A percentile compares a stretch with the other conserved stretches of the same genome.
These are phyloP conservation scores for Coptodon rendalli DNA, from an alignment of 2,113 vertebrate genomes.

Conservation along the genomic window DNA sequence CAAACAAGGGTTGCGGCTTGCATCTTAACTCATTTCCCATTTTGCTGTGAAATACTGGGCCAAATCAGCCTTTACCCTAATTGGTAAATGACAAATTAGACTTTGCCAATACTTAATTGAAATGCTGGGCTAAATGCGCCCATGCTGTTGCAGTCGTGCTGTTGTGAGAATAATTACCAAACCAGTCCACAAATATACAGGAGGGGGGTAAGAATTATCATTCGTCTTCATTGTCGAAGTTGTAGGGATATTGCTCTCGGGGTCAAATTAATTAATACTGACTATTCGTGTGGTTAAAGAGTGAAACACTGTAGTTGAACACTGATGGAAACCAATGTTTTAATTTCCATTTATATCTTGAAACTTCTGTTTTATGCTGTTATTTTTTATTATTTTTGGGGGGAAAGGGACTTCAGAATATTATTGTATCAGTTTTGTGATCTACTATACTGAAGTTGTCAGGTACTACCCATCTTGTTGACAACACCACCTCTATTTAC, in stretches of 20 bases:
- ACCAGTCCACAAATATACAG: conserved; percentile 17
- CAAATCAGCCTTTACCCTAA: conserved; percentile 38
- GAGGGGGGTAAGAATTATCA: conserved; percentile 19
- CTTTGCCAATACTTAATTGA: conserved; percentile 57
- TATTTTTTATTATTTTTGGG: rapidly evolving
- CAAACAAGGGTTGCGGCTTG: neutral
- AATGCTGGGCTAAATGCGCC: conserved; percentile 51
- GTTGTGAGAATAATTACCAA: conserved; percentile 52
- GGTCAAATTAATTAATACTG: conserved; percentile 39
- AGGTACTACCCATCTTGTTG: neutral
- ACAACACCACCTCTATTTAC: neutral
- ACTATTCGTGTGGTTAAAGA: conserved; percentile 10
- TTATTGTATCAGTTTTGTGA: neutral
- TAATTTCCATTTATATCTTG: neutral
- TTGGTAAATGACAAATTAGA: conserved; percentile 62
- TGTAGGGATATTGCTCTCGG: conserved; percentile 27
- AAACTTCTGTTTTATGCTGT: neutral
- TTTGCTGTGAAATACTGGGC: conserved; percentile 32
- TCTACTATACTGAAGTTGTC: neutral
- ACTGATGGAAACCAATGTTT: neutral
- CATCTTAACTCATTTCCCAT: conserved; percentile 17
- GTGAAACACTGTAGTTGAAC: neutral
- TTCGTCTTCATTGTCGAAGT: conserved; percentile 51
- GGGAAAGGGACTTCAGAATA: neutral
- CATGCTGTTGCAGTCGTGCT: conserved; percentile 34